Base-by-base conservation (phyloP, 2,888 invertebrate genomes). In the Xanthostigma xanthostigma region DNA sequence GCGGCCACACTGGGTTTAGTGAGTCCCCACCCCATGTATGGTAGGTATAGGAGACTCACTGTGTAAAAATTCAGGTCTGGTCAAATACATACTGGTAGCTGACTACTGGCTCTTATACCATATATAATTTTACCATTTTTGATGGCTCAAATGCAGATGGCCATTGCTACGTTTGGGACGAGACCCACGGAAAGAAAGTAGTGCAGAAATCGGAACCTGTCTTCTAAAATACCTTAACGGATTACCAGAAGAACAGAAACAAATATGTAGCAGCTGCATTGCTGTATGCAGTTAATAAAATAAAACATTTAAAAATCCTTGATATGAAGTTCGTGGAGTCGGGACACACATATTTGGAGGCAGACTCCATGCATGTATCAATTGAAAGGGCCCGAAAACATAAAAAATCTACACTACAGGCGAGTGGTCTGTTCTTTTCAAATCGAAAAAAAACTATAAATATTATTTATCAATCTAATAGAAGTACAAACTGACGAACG, bases 301-400 rank as follows among this genome's bases (percentile, higher is more conserved):
- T 50, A 34, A 27, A 44, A 9, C 46, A 51, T 43, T 41, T 54
- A 45, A n/a, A 52, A 41, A 48, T 40, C 33, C 45, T 48, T 48
- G 46, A 37, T n/a, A n/a, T 37, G 49, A 62, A 62, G 45, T 60
- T 51, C 46, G 49, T 61, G 8, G 58, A 55, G 38, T 53, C 53
- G 40, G 60, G 57, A 0, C 59, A 58, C 45, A 60, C 59, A 1
- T 57, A 60, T 51, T 59, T 58, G 55, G 58, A 59, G 48, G 51
- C 54, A 17, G 57, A 61, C 48, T 54, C 53, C 1, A 56, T 60
- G 14, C 59, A 60, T 48, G 48, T 51, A 14, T 38, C 46, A 35
- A 56, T 59, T 34, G 58, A 60, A 54, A 46, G 44, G 17, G 48
- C 52, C 14, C n/a, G n/a, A n/a, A n/a, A n/a, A n/a, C n/a, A n/a